Evolutionary conservation across 2,113 vertebrate species (phyloP), one percentile per base, ranked within the genome.

Genomic region (Rhipidura dahli): DNA sequence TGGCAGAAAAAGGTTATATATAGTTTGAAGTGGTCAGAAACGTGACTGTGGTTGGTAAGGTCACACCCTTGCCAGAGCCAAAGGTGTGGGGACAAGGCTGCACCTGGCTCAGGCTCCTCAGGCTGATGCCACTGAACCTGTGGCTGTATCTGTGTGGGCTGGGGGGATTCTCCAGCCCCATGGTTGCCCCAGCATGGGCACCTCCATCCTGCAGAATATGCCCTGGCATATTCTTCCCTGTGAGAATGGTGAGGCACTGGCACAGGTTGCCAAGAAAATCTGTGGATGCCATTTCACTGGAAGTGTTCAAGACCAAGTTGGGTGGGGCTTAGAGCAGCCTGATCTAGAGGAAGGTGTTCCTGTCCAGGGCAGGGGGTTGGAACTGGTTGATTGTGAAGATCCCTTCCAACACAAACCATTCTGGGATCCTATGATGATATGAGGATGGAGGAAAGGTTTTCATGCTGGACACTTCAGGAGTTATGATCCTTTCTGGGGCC

Each of bases 11-110:
- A 35, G 22, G 9, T 13, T n/a, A 12, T 24, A 2, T n/a, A 11
- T 33, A 6, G 30, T 50, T 68, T 15, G 19, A 86, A 30, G 47
- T 39, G n/a, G 50, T 79, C 70, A 61, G 70, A 85, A 91, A 88
- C 30, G 18, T 2, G 2, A 31, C 23, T 0, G 1, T 44, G n/a
- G 60, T 23, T 47, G 12, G 30, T 59, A 40, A 64, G 40, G 53
- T 47, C 33, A 40, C 42, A 24, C 6, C 8, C 3, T 31, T 21
- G 30, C 24, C 8, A 5, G 33, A 60, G 42, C 6, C 3, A 5
- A 59, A 66, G 20, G 28, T 78, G 20, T 50, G 42, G 40, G 60
- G 39, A 45, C 42, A 79, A 40, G 7, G 10, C 47, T 39, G 37
- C 51, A 44, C n/a, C 40, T 73, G 59, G 15, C 19, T 79, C 13